Evolutionary conservation across 1,140 invertebrate species (phyloP).

Genomic region (Cydia pomonella): DNA sequence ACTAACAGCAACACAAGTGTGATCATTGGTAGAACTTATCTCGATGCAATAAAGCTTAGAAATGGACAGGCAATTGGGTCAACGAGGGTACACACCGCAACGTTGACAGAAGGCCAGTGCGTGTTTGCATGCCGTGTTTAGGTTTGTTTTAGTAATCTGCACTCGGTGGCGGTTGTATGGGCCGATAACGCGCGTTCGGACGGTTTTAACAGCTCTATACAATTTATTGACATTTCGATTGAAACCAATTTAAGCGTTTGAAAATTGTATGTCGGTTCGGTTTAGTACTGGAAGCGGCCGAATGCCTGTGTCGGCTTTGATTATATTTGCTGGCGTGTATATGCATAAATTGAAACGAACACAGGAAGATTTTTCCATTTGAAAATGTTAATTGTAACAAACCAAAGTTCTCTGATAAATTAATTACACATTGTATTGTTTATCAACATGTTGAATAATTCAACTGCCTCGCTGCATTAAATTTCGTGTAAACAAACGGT

Average conservation of each 20-base stretch:
- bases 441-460: neutral
- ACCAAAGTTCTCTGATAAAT: neutral
- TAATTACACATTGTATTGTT: neutral
- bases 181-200: constrained; percentile 13
- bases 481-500: constrained; percentile 24
- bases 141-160: constrained; percentile 31
- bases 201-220: constrained; percentile 9
- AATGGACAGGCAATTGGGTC: neutral
- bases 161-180: constrained; percentile 14
- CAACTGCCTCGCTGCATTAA: constrained; percentile 12
- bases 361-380: no score
- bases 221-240: constrained; percentile 22
- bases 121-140: constrained; percentile 29
- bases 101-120: constrained; percentile 27
- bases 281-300: neutral
- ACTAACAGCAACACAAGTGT: neutral
- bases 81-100: neutral
- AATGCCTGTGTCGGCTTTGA: neutral
- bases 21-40: neutral
- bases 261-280: neutral
- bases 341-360: no score
- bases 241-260: constrained; percentile 14
- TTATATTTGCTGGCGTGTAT: neutral
- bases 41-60: neutral
- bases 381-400: neutral